phyloP scores from a whole-genome alignment of 92 coral and sea anemone genomes.

The Palythoa heliodiscus region DNA sequence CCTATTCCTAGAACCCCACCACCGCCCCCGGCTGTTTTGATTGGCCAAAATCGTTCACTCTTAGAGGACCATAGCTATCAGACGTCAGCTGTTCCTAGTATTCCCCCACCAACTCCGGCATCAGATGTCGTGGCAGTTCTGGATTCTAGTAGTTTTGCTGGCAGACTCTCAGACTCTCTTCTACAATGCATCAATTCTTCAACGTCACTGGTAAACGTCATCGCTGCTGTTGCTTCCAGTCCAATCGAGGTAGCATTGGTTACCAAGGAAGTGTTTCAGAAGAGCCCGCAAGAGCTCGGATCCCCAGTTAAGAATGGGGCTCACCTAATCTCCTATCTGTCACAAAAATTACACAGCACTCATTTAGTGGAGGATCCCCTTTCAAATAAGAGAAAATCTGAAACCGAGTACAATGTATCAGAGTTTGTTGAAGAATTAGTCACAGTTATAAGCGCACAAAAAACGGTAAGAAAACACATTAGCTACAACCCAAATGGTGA shows the following conservation, averaged over 20 bases:
- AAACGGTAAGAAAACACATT: constrained; percentile 6
- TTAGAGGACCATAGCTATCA: constrained; percentile 48
- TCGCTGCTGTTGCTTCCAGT: constrained; percentile 69
- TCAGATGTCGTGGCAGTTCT: constrained; percentile 22
- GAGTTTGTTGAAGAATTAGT: constrained; percentile 65
- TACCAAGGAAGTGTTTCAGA: constrained; percentile 65
- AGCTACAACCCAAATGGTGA: neutral
- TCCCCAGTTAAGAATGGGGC: constrained; percentile 67
- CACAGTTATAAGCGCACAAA: constrained; percentile 47
- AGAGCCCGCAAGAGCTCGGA: constrained; percentile 68
- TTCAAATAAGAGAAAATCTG: neutral
- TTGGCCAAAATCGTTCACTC: constrained; percentile 48
- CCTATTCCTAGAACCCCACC: constrained; percentile 84
- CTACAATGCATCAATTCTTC: constrained; percentile 71
- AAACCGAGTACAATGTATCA: constrained; percentile 36
- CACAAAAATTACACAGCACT: constrained; percentile 27
- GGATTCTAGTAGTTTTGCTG: constrained; percentile 68
- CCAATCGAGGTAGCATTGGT: constrained; percentile 60
- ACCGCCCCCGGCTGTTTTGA: constrained; percentile 57
- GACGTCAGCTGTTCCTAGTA: constrained; percentile 25
- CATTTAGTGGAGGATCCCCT: neutral
- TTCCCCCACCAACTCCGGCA: constrained; percentile 34
- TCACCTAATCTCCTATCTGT: constrained; percentile 56
- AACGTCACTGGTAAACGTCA: constrained; percentile 78
- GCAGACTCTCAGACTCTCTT: constrained; percentile 73